These are phyloP conservation scores for Catotricha subobsoleta DNA, from an alignment of 2,888 invertebrate species.

Conservation along the genomic window DNA sequence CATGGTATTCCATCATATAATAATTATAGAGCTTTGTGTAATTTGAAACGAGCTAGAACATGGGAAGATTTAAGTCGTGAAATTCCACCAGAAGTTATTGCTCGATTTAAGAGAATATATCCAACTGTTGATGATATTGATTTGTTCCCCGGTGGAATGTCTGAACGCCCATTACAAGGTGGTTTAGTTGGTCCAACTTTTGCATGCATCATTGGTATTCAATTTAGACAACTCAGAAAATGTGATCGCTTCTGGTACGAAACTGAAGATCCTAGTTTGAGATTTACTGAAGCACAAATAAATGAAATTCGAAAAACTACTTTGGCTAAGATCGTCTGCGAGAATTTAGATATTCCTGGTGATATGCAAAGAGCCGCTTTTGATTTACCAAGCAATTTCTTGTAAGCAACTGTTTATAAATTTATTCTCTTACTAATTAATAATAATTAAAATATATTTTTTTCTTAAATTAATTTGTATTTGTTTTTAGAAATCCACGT, in stretches of 20 bases:
- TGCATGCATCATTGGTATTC: conserved; percentile 85
- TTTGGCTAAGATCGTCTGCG: conserved; percentile 69
- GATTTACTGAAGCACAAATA: conserved; percentile 72
- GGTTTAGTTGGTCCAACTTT: conserved; percentile 89
- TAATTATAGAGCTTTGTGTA: conserved; percentile 77
- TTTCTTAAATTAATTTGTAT: background rate
- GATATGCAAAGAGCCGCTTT: conserved; percentile 81
- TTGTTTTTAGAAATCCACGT: conserved; percentile 50
- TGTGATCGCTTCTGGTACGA: conserved; percentile 97
- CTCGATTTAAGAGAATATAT: conserved; percentile 60
- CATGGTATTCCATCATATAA: conserved; percentile 81
- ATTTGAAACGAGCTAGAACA: conserved; percentile 61
- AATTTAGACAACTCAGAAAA: conserved; percentile 74
- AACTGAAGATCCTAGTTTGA: conserved; percentile 56
- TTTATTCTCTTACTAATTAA: background rate
- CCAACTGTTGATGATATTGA: conserved; percentile 89
- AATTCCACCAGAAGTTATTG: conserved; percentile 68
- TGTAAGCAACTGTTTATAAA: conserved; percentile 33
- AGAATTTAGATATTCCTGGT: conserved; percentile 69
- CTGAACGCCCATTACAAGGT: conserved; percentile 71
- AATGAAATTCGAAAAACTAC: conserved; percentile 76
- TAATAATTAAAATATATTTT: background rate
- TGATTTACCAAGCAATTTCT: conserved; percentile 76
- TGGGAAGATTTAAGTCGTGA: conserved; percentile 80
- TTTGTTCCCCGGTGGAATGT: conserved; percentile 88